Evolutionary conservation across 2,113 vertebrate genomes (phyloP).

Genomic region (Syngnathus scovelli): DNA sequence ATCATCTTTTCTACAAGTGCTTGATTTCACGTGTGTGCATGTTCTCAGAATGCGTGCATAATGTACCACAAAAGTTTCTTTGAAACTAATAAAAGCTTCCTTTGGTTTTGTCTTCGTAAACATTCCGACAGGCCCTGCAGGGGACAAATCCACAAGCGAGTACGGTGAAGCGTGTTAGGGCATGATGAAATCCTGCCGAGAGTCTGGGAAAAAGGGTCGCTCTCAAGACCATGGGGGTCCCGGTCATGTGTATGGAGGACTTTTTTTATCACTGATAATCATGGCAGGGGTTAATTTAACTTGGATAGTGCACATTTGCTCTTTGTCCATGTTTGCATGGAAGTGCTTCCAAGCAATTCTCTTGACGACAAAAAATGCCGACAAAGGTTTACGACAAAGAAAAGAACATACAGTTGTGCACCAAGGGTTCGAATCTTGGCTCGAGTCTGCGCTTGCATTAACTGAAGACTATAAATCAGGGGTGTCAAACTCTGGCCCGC

Average conservation of each 20-base stretch:
- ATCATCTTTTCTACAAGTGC: not conserved
- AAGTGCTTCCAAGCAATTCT: not conserved
- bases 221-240: constrained; percentile 24
- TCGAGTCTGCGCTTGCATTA: not conserved
- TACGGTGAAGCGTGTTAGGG: constrained; percentile 30
- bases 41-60: not conserved
- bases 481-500: too few relatives aligned
- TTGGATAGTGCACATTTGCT: not conserved
- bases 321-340: not conserved
- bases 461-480: too few relatives aligned
- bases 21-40: not conserved
- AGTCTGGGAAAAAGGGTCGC: constrained; percentile 32
- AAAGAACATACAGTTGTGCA: not conserved
- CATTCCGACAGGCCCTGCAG: constrained; percentile 29
- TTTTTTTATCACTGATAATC: not conserved
- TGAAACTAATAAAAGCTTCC: constrained; percentile 18
- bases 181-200: constrained; percentile 23
- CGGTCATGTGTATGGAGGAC: not conserved
- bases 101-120: constrained; percentile 22
- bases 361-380: constrained; percentile 7
- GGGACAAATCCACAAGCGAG: constrained; percentile 35
- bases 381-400: not conserved
- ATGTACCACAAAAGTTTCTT: not conserved
- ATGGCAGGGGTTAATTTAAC: constrained; percentile 5
- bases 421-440: not conserved